Evolutionary conservation across 2,888 invertebrate genomes (phyloP).

Genomic region (Brenthis hecate): DNA sequence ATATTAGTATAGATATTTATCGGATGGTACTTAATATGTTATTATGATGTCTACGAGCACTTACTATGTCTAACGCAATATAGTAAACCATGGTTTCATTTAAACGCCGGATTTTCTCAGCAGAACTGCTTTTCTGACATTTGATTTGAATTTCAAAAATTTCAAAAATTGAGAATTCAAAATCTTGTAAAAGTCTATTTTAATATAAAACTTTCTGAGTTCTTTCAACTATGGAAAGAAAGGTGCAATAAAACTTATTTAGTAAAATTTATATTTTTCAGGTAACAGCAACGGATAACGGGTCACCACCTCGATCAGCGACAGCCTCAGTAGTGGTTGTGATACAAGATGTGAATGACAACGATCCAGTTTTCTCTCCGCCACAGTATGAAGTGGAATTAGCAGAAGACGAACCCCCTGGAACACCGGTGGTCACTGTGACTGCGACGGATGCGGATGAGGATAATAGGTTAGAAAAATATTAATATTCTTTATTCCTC

Average conservation of each 20-base stretch:
- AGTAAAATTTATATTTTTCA: slow-evolving; percentile 49
- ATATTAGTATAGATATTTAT: no score
- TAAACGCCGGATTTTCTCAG: no score
- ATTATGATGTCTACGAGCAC: no score
- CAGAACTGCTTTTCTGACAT: no score
- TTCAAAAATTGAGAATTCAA: no score
- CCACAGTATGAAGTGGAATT: slow-evolving; percentile 96
- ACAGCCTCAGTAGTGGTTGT: slow-evolving; percentile 94
- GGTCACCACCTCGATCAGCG: slow-evolving; percentile 91
- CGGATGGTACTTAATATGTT: no score
- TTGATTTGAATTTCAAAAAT: no score
- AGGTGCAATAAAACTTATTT: neutral
- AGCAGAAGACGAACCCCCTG: slow-evolving; percentile 94
- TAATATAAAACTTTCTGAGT: no score
- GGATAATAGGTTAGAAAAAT: slow-evolving; percentile 82
- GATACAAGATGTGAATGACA: slow-evolving; percentile 97
- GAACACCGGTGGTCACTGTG: slow-evolving; percentile 94
- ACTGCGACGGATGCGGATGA: slow-evolving; percentile 96
- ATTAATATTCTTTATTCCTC: neutral
- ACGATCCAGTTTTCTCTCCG: slow-evolving; percentile 96
- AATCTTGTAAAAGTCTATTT: no score
- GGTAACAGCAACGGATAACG: slow-evolving; percentile 93
- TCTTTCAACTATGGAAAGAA: neutral
- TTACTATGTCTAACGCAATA: no score
- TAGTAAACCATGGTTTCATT: no score